Conservation (phyloP, 2,113 vertebrate species). For the Dasyprocta punctata region DNA sequence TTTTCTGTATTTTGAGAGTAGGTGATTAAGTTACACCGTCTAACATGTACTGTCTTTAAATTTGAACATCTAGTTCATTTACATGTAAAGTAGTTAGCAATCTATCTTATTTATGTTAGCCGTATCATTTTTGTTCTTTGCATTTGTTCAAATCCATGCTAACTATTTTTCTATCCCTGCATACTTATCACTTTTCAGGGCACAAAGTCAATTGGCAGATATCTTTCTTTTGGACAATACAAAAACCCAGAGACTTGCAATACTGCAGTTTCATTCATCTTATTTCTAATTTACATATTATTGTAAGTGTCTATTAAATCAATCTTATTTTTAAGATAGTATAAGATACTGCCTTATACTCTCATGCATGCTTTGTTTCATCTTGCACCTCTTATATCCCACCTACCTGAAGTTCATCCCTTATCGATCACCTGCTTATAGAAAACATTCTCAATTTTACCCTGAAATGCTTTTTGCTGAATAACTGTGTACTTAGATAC, state of each 20-base stretch:
- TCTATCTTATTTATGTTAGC: background rate
- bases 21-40: background rate
- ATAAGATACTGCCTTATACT: background rate
- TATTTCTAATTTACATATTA: background rate
- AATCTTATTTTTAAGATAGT: background rate
- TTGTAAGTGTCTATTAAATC: background rate
- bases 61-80: background rate
- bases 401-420: background rate
- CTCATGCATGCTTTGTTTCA: background rate
- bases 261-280: background rate
- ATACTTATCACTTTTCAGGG: background rate
- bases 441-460: background rate
- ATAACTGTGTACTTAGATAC: background rate
- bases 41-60: background rate
- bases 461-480: background rate
- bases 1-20: background rate
- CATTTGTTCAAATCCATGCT: background rate
- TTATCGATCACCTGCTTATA: background rate
- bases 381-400: background rate
- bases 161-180: background rate
- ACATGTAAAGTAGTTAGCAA: background rate
- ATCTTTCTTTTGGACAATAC: background rate
- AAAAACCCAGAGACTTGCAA: background rate
- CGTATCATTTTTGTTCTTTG: background rate
- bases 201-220: background rate